Conservation (phyloP, 2,113 vertebrate species). For the Pelmatolapia mariae region DNA sequence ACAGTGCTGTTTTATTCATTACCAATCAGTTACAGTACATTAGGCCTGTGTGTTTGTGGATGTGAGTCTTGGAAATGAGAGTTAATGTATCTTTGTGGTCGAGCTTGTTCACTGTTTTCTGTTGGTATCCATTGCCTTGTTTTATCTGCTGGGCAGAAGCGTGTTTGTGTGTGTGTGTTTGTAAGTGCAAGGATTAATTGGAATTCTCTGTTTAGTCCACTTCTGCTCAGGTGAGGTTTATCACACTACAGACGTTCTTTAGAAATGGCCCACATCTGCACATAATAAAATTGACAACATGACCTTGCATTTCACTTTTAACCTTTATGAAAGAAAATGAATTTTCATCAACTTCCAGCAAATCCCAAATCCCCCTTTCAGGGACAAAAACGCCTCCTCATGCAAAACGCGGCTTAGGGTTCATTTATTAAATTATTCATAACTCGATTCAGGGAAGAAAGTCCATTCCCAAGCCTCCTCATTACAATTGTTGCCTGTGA, state of each 20-base stretch:
- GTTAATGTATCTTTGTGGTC: background rate
- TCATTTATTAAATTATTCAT: slow-evolving; percentile 5
- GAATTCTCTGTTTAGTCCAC: background rate
- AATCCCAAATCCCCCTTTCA: background rate
- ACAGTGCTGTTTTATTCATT: slow-evolving; percentile 23
- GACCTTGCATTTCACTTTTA: background rate
- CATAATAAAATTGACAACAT: background rate
- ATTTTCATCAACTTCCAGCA: slow-evolving; percentile 14
- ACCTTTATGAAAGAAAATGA: background rate
- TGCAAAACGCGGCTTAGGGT: background rate
- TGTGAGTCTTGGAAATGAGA: background rate
- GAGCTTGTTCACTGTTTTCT: background rate
- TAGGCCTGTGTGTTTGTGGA: background rate
- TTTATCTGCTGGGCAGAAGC: background rate
- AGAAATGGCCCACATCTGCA: background rate
- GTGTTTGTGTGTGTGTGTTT: background rate
- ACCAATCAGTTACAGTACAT: background rate
- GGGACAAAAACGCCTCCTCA: background rate
- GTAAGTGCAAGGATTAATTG: slow-evolving; percentile 6
- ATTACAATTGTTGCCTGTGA: background rate
- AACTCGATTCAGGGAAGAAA: background rate
- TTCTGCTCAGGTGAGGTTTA: background rate
- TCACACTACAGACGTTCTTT: background rate
- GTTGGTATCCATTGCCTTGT: background rate
- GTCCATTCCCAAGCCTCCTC: background rate